phyloP scores from a whole-genome alignment of 2,797 vertebrate species.

The Cetoscarus ocellatus region DNA sequence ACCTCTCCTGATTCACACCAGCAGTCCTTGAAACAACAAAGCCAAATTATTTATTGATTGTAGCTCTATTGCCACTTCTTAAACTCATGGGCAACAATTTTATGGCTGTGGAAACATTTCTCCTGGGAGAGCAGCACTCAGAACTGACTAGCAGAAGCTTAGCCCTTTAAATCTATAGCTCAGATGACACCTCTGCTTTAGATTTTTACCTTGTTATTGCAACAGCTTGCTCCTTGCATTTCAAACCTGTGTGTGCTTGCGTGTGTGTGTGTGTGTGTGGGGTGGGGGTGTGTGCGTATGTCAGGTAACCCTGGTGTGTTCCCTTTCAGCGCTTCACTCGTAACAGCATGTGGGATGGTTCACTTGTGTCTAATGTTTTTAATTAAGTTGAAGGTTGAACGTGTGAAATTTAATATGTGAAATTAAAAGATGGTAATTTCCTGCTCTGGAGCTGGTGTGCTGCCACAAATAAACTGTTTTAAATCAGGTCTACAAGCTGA shows the following conservation, averaged over 20 bases:
- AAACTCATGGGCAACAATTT: constrained; percentile 56
- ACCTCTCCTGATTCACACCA: constrained; percentile 28
- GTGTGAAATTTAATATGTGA: constrained; percentile 86
- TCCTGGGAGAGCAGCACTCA: constrained; percentile 52
- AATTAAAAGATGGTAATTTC: constrained; percentile 88
- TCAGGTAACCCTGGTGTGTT: constrained; percentile 24
- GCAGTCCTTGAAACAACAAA: constrained; percentile 48
- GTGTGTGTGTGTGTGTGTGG: too few relatives aligned
- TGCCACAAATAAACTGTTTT: constrained; percentile 82
- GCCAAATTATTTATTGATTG: constrained; percentile 74
- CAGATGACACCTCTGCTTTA: constrained; percentile 46
- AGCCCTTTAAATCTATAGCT: constrained; percentile 57
- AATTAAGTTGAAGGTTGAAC: constrained; percentile 87
- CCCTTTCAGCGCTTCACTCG: constrained; percentile 18
- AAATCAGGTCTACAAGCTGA: constrained; percentile 67
- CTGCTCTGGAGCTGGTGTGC: constrained; percentile 74
- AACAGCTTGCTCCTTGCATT: constrained; percentile 34
- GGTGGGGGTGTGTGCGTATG: constrained; percentile 28
- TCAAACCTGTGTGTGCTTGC: constrained; percentile 33
- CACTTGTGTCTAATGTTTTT: constrained; percentile 76
- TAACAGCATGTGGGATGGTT: constrained; percentile 44
- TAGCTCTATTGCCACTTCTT: constrained; percentile 49
- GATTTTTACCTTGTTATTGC: constrained; percentile 61
- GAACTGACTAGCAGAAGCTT: constrained; percentile 30
- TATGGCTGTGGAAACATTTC: constrained; percentile 62